A percentile compares a stretch with the other conserved stretches of the same genome.
Conservation (phyloP, 2,888 invertebrate species). For the Trichogramma dendrolimi region DNA sequence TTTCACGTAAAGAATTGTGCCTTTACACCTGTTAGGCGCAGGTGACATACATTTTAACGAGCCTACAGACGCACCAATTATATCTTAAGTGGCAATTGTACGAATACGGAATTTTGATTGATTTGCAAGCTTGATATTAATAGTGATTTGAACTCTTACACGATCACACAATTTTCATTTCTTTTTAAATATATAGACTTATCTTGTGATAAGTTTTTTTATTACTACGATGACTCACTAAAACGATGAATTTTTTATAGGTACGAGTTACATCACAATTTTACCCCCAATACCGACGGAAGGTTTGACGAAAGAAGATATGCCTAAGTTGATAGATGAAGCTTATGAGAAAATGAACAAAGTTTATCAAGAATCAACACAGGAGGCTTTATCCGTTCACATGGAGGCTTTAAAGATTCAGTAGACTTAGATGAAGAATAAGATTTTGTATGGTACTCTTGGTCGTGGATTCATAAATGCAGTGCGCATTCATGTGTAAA, state of each 20-base stretch:
- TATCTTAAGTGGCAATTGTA: too few relatives aligned
- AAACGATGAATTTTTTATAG: constrained; percentile 47
- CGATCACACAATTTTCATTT: too few relatives aligned
- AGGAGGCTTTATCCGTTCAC: constrained; percentile 46
- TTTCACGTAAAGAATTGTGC: background rate
- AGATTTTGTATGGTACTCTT: too few relatives aligned
- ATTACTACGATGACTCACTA: constrained; percentile 14
- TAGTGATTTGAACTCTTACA: too few relatives aligned
- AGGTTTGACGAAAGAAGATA: constrained; percentile 61
- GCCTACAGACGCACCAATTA: too few relatives aligned
- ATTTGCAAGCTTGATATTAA: background rate
- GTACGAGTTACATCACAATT: constrained; percentile 68
- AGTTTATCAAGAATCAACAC: constrained; percentile 57
- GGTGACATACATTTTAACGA: background rate
- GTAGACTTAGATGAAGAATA: background rate
- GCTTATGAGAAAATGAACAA: constrained; percentile 66
- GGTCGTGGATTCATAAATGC: too few relatives aligned
- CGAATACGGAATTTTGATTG: background rate
- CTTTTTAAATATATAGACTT: background rate
- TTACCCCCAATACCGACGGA: constrained; percentile 69
- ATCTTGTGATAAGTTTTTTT: background rate
- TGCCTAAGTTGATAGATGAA: constrained; percentile 63
- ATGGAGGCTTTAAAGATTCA: constrained; percentile 31
- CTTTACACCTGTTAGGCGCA: background rate
- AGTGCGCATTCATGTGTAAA: too few relatives aligned